phyloP scores from a whole-genome alignment of 2,888 invertebrate species.

The Eilema caniola region DNA sequence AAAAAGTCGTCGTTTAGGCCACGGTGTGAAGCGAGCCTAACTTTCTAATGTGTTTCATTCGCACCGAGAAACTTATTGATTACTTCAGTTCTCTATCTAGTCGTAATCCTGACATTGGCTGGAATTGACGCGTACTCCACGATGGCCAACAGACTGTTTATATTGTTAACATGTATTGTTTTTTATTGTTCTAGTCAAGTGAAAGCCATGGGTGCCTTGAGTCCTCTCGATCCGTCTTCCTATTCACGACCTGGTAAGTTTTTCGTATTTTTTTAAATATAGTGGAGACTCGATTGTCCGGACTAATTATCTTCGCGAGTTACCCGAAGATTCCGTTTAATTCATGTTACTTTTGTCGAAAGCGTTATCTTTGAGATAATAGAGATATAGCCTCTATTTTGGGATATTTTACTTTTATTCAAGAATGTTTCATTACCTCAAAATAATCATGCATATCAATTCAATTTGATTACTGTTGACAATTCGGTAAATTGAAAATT shows the following conservation, averaged over 20 bases:
- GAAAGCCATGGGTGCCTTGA: constrained; percentile 85
- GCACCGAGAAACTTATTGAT: constrained; percentile 28
- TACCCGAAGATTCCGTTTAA: too few species aligned
- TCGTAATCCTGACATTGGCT: constrained; percentile 23
- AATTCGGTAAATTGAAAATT: too few species aligned
- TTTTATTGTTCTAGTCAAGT: constrained; percentile 66
- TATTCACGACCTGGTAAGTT: constrained; percentile 92
- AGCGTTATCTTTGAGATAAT: not conserved
- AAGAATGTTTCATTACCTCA: not conserved
- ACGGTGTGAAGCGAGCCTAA: constrained; percentile 28
- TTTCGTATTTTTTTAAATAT: constrained; percentile 11
- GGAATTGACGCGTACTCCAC: constrained; percentile 27
- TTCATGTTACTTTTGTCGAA: too few species aligned
- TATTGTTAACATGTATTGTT: constrained; percentile 43
- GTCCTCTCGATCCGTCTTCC: constrained; percentile 93
- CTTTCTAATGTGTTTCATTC: constrained; percentile 39
- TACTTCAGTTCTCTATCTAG: constrained; percentile 25
- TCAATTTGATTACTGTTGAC: too few species aligned
- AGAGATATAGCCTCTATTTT: not conserved
- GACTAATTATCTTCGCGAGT: not conserved
- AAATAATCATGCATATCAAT: not conserved
- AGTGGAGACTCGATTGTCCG: not conserved
- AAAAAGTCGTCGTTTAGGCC: not conserved
- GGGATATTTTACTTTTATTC: not conserved
- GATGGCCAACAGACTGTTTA: constrained; percentile 43